phyloP scores from a whole-genome alignment of 2,888 invertebrate species.

The Volucella inflata region DNA sequence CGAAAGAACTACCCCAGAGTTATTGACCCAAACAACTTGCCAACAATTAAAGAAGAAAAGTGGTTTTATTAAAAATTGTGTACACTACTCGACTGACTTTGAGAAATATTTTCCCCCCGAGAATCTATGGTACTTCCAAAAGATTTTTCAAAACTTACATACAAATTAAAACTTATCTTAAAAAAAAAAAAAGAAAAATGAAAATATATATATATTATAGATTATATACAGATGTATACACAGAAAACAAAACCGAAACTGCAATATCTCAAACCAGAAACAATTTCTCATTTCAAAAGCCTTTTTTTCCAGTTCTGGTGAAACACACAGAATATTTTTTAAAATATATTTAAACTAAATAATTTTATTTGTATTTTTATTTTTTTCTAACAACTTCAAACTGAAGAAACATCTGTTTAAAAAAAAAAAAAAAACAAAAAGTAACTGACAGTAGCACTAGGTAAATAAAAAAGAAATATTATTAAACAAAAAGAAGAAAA shows the following conservation, averaged over 20 bases:
- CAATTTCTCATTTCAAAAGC: constrained; percentile 5
- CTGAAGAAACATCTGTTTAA: background rate
- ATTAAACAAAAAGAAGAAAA: constrained; percentile 9
- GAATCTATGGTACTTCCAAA: constrained; percentile 6
- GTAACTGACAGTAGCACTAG: constrained; percentile 11
- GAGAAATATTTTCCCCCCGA: background rate
- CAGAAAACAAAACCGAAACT: constrained; percentile 9
- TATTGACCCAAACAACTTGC: too few species aligned
- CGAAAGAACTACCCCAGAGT: too few species aligned
- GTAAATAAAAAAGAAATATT: background rate
- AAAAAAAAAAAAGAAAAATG: too few species aligned
- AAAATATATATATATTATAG: background rate
- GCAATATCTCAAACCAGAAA: constrained; percentile 13
- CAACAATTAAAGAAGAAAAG: too few species aligned
- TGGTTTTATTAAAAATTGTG: too few species aligned
- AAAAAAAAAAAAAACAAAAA: background rate
- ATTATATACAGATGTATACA: background rate
- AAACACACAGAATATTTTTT: constrained; percentile 8
- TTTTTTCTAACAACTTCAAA: constrained; percentile 25
- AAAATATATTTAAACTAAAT: constrained; percentile 13
- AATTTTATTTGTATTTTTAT: background rate
- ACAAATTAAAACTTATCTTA: background rate
- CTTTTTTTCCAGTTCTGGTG: background rate
- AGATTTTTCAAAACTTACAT: background rate
- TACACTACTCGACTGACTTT: too few species aligned